phyloP scores from a whole-genome alignment of 2,888 invertebrate genomes.

The Anthrax anthrax region DNA sequence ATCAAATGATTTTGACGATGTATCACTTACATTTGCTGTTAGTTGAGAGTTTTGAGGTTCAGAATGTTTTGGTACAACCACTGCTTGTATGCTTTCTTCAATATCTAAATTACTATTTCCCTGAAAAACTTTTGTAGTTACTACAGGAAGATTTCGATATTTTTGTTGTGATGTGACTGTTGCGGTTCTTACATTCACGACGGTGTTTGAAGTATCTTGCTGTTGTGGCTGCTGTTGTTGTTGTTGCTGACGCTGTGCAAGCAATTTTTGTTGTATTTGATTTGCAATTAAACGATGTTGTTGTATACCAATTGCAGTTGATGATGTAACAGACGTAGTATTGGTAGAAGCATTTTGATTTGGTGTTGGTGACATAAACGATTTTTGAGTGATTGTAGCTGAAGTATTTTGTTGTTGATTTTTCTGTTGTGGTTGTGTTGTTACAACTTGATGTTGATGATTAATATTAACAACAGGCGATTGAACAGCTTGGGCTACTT shows the following conservation, averaged over 20 bases:
- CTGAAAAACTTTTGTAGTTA: background rate
- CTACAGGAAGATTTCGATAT: background rate
- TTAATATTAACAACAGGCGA: background rate
- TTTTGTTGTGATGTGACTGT: background rate
- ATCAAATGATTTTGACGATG: constrained; percentile 5
- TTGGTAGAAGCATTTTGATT: background rate
- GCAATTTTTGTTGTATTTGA: constrained; percentile 1
- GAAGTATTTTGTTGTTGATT: background rate
- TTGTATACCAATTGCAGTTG: background rate
- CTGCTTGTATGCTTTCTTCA: constrained; percentile 32
- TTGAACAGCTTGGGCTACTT: background rate
- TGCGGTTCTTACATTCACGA: background rate
- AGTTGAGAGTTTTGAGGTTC: background rate
- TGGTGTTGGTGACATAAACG: background rate
- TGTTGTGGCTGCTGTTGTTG: background rate
- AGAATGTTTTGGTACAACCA: constrained; percentile 26
- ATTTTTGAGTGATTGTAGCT: background rate
- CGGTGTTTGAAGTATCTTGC: background rate
- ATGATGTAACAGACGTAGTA: background rate
- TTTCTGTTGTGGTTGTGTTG: background rate
- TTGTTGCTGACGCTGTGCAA: background rate
- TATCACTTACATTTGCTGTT: constrained; percentile 18
- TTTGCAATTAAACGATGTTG: constrained; percentile 1
- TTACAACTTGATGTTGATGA: background rate
- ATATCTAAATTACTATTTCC: constrained; percentile 17